Conservation (phyloP, 2,113 vertebrate species). For the Anthoscopus minutus region DNA sequence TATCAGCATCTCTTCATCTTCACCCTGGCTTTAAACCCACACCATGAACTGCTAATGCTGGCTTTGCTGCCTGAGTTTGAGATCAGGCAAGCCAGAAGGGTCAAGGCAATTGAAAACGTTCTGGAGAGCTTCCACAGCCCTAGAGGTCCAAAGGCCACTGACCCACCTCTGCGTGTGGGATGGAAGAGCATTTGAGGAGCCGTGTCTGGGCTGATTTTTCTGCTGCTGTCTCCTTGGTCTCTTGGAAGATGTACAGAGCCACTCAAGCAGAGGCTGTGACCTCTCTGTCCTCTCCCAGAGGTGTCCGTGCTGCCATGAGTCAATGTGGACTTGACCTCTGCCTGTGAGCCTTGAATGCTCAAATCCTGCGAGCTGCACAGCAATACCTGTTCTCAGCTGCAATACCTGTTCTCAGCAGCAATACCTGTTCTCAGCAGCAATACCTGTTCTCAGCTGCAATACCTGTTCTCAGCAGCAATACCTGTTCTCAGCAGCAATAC, state of each 20-base stretch:
- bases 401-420: neutral
- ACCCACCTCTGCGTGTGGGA: neutral
- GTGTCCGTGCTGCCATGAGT: neutral
- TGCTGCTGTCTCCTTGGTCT: neutral
- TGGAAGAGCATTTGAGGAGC: neutral
- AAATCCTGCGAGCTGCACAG: neutral
- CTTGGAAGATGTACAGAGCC: neutral
- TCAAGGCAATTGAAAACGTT: neutral
- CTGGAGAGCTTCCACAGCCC: neutral
- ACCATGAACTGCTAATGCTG: neutral
- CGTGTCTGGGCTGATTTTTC: neutral
- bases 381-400: neutral
- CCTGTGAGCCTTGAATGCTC: neutral
- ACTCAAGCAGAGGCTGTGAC: neutral
- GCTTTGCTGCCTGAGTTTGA: neutral
- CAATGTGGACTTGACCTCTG: neutral
- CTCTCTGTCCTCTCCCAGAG: neutral
- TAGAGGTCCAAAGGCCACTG: neutral
- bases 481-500: neutral
- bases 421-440: too few relatives aligned
- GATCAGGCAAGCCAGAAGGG: neutral
- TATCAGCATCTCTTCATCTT: neutral
- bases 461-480: neutral
- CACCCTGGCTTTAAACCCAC: neutral
- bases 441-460: neutral